These are phyloP conservation scores for Lemur catta DNA, from an alignment of 2,797 vertebrate genomes.

Conservation along the genomic window DNA sequence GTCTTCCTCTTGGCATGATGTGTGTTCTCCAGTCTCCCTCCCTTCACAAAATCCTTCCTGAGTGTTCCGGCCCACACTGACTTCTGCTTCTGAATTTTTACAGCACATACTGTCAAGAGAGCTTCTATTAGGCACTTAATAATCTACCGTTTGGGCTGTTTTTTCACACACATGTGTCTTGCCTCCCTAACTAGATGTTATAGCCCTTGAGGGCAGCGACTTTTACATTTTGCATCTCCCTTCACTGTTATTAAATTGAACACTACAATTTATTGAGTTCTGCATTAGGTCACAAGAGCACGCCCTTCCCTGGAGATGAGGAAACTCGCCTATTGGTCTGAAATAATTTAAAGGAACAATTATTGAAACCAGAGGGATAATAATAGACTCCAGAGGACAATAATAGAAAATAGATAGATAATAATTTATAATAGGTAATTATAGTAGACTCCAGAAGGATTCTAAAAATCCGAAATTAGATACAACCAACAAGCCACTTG, in stretches of 20 bases:
- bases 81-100: neutral
- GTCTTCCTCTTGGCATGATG: neutral
- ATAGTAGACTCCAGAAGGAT: neutral
- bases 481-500: neutral
- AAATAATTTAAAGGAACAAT: conserved; percentile 46
- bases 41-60: neutral
- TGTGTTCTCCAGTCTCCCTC: neutral
- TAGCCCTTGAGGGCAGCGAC: neutral
- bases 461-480: conserved; percentile 53
- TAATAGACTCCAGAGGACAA: neutral
- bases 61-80: neutral
- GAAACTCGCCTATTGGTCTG: neutral
- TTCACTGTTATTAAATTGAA: neutral
- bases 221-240: neutral
- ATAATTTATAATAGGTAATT: neutral
- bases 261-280: neutral
- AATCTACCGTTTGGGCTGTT: neutral
- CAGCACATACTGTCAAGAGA: neutral
- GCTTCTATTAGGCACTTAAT: neutral
- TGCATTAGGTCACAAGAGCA: neutral
- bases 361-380: neutral
- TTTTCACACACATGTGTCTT: neutral
- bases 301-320: neutral
- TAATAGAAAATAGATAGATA: neutral
- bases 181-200: neutral